phyloP scores from a whole-genome alignment of 1,140 invertebrate genomes.

The Hylyphantes graminicola region DNA sequence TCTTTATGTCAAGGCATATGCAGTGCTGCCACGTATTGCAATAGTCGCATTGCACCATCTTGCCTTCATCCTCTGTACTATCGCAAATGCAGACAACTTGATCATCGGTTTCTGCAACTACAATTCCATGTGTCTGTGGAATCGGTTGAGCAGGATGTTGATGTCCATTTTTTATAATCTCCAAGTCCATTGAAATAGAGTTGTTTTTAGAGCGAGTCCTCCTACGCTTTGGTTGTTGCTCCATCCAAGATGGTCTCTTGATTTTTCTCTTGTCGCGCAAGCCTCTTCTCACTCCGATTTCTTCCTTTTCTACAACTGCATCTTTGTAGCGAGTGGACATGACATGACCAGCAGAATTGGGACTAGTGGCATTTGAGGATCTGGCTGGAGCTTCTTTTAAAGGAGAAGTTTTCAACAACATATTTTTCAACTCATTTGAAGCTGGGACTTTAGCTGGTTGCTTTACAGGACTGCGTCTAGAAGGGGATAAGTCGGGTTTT shows the following conservation, averaged over 20 bases:
- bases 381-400: neutral
- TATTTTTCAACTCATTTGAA: neutral
- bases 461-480: neutral
- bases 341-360: constrained; percentile 26
- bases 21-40: constrained; percentile 55
- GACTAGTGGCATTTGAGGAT: neutral
- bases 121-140: neutral
- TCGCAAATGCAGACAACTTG: constrained; percentile 41
- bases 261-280: constrained; percentile 30
- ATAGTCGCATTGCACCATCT: constrained; percentile 56
- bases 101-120: constrained; percentile 32
- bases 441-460: neutral
- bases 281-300: neutral
- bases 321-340: constrained; percentile 48
- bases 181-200: constrained; percentile 20
- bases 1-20: constrained; percentile 42
- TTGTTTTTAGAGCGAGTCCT: constrained; percentile 55
- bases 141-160: neutral
- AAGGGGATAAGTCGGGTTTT: neutral
- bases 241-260: constrained; percentile 31
- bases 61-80: constrained; percentile 49
- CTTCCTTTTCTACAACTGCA: constrained; percentile 18
- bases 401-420: neutral
- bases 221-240: constrained; percentile 16
- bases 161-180: constrained; percentile 4